Percentiles rank a stretch among this genome's conserved stretches.
phyloP scores from a whole-genome alignment of 2,113 vertebrate genomes.

The Beaufortia kweichowensis region DNA sequence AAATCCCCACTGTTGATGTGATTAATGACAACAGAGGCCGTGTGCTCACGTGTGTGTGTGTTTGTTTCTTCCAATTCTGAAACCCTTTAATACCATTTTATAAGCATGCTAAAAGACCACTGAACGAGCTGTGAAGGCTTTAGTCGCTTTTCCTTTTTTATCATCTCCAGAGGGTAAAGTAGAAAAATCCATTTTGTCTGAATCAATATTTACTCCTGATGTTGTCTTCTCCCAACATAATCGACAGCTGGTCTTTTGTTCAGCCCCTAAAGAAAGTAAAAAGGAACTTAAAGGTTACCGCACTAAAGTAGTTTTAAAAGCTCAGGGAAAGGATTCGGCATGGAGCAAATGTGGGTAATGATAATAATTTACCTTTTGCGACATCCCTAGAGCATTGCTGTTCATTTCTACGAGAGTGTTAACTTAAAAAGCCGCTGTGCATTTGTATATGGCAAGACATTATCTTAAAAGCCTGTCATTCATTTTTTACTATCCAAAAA shows the following conservation, averaged over 20 bases:
- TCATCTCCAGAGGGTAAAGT: slow-evolving; percentile 23
- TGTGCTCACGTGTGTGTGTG: neutral
- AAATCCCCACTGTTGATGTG: slow-evolving; percentile 12
- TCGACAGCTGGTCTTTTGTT: slow-evolving; percentile 41
- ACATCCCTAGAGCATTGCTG: slow-evolving; percentile 33
- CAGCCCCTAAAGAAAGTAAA: slow-evolving; percentile 19
- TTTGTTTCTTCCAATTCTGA: slow-evolving; percentile 21
- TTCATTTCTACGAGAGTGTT: slow-evolving; percentile 34
- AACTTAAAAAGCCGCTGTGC: slow-evolving; percentile 31
- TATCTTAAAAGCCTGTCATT: slow-evolving; percentile 44
- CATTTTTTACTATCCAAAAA: neutral
- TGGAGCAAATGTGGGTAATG: slow-evolving; percentile 20
- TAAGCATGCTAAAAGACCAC: slow-evolving; percentile 25
- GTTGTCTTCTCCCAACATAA: slow-evolving; percentile 33
- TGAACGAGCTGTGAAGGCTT: slow-evolving; percentile 21
- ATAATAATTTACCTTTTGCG: slow-evolving; percentile 40
- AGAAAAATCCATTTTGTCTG: slow-evolving; percentile 44
- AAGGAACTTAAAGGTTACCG: slow-evolving; percentile 46
- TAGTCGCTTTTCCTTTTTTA: slow-evolving; percentile 22
- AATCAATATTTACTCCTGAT: slow-evolving; percentile 46
- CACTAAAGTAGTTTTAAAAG: slow-evolving; percentile 20
- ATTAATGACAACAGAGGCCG: slow-evolving; percentile 13
- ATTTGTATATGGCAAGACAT: slow-evolving; percentile 20
- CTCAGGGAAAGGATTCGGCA: neutral
- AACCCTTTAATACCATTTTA: slow-evolving; percentile 23